Base-by-base conservation (phyloP, 2,113 vertebrate genomes). In the Hymenochirus boettgeri region DNA sequence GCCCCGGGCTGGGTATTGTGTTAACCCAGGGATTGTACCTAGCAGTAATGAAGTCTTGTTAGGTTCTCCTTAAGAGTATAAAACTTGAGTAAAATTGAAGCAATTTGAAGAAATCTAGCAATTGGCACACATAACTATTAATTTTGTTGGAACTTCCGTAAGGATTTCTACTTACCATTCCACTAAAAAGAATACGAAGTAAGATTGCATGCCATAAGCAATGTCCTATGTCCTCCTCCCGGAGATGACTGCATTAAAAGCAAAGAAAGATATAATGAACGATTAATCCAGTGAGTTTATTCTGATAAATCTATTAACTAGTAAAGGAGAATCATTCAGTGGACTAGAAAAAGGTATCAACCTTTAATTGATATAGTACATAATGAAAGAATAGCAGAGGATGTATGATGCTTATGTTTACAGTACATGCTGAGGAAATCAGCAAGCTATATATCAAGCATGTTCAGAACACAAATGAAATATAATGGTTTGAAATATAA, bases 201-300 rank as follows among this genome's bases (percentile, higher is more conserved):
- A 97, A 93, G 51, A 99, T 91, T 1, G 96, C 96, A 1, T 99
- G 72, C 96, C 96, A 0, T 98, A 0, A 99, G 88, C 39, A 99
- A 86, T 0, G 96, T 99, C 72, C 95, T 88, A 83, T 98, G 96
- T 71, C 95, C 91, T 11, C 93, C 92, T 13, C 94, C 93, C 76
- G 96, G 96, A 21, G 92, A 90, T 77, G 94, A 91, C 96, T 98
- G 70, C 23, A 55, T 15, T 42, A 35, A 63, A 74, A 59, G 25
- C 70, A 77, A 70, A 0, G 72, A 13, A 69, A 15, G 60, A 61
- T 1, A 29, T 84, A 48, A 59, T 27, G 21, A 45, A n/a, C n/a
- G 18, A 31, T 23, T 1, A 0, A 0, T 0, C 12, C 1, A n/a
- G 7, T 27, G 2, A 0, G 0, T 9, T 0, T 24, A 55, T 1